Conservation (phyloP, 2,113 vertebrate genomes). For the Alces alces region DNA sequence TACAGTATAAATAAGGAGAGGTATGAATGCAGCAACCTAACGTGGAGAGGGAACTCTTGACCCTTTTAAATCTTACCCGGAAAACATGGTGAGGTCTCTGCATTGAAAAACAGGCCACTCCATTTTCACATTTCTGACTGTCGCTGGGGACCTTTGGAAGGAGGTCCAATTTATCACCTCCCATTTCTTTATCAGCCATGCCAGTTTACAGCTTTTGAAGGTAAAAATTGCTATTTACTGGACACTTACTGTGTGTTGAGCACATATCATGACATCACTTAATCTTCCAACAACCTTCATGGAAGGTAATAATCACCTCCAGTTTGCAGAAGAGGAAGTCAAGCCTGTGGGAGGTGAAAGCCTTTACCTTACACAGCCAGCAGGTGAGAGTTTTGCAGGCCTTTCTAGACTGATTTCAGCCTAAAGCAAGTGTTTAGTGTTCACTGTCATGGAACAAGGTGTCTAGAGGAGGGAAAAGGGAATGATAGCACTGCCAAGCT, state of each 20-base stretch:
- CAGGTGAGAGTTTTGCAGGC: background rate
- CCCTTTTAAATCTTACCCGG: background rate
- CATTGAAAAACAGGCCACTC: too few species aligned
- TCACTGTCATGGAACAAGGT: background rate
- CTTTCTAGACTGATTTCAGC: background rate
- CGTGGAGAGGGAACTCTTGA: background rate
- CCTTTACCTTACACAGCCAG: background rate
- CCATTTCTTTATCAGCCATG: background rate
- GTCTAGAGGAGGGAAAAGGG: background rate
- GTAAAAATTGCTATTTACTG: background rate
- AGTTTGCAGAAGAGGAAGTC: background rate
- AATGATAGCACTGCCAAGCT: too few species aligned
- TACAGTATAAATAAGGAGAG: background rate
- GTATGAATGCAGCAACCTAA: background rate
- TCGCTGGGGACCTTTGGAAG: background rate
- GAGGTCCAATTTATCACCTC: background rate
- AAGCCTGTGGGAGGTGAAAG: background rate
- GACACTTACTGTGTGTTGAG: background rate
- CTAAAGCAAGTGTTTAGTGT: background rate
- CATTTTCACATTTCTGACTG: background rate
- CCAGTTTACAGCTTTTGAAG: background rate
- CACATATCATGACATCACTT: background rate
- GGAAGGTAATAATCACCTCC: background rate
- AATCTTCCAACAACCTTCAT: background rate
- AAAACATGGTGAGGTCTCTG: background rate